Base-by-base conservation (phyloP, 2,797 vertebrate species). In the Sciurus vulgaris region DNA sequence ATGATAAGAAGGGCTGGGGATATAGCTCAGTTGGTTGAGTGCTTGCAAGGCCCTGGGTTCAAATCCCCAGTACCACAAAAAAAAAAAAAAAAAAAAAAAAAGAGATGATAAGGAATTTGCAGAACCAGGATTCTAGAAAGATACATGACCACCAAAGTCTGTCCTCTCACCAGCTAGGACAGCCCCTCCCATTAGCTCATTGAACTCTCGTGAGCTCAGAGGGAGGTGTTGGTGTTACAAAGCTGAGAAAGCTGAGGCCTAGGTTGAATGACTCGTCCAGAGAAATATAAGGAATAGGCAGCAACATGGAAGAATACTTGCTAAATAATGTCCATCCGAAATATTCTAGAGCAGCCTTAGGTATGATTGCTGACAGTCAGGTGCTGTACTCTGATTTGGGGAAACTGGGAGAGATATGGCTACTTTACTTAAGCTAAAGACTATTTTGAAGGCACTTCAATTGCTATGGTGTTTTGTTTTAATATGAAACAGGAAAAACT, bases 401-500 rank as follows among this genome's bases (percentile, higher is more conserved):
- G 35, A 12, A 94, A 73, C 41, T 7, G 56, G 86, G 90, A 41
- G 10, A 86, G 65, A 73, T 26, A 47, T 6, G 56, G 2, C 26
- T 88, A 67, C 79, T 35, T 90, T 86, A 67, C 74, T 35, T 90
- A 83, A 92, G 44, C 38, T 76, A 51, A 95, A 89, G 33, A n/a
- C 33, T 87, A 2, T 73, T 15, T 22, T 81, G 49, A 87, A 95
- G 65, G 76, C 81, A 63, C 47, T 89, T 97, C 51, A 94, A 30
- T 74, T 56, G 17, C 79, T 72, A 69, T 41, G 41, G 14, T 81
- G 22, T 54, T 87, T 83, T 93, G 65, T 76, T 70, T 33, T 67
- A 96, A 84, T 95, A 86, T 67, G 91, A 96, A 97, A 93, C 63
- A 26, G 61, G 61, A 93, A 92, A 94, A 86, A 61, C 51, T 38